A percentile compares a stretch with the other conserved stretches of the same genome.
These are phyloP conservation scores for Sphyrna mokarran DNA, from an alignment of 2,113 vertebrate species.

Conservation along the genomic window DNA sequence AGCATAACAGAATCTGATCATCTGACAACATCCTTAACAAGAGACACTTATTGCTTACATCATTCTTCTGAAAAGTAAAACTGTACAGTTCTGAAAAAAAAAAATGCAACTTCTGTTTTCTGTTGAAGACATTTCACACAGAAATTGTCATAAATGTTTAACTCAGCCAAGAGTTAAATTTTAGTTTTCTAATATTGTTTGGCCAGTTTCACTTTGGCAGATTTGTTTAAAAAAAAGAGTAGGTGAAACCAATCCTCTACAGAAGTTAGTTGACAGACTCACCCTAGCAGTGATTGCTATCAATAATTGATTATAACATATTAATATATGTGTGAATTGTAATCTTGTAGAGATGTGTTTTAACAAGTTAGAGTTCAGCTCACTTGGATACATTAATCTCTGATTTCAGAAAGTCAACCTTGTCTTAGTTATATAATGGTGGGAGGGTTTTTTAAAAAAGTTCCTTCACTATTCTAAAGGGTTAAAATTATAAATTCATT, in stretches of 20 bases:
- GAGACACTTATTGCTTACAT: background rate
- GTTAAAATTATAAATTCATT: background rate
- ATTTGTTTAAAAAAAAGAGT: background rate
- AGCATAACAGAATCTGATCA: background rate
- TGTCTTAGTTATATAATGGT: background rate
- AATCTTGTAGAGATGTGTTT: too few relatives aligned
- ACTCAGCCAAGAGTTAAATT: background rate
- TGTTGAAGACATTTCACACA: background rate
- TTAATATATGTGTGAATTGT: background rate
- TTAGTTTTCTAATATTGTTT: background rate
- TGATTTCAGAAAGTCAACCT: background rate
- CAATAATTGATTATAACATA: background rate
- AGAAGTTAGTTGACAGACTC: background rate
- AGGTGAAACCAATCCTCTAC: background rate
- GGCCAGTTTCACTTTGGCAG: background rate
- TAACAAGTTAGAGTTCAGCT: background rate
- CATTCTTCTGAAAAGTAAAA: conserved; percentile 5
- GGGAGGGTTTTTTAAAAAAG: too few relatives aligned
- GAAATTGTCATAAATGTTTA: background rate
- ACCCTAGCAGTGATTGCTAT: background rate
- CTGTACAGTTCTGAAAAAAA: background rate
- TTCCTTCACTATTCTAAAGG: background rate
- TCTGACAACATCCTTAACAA: background rate
- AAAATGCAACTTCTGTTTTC: background rate
- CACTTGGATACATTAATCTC: too few relatives aligned